Evolutionary conservation across 2,113 vertebrate species (phyloP).

Genomic region (Aptenodytes patagonicus): DNA sequence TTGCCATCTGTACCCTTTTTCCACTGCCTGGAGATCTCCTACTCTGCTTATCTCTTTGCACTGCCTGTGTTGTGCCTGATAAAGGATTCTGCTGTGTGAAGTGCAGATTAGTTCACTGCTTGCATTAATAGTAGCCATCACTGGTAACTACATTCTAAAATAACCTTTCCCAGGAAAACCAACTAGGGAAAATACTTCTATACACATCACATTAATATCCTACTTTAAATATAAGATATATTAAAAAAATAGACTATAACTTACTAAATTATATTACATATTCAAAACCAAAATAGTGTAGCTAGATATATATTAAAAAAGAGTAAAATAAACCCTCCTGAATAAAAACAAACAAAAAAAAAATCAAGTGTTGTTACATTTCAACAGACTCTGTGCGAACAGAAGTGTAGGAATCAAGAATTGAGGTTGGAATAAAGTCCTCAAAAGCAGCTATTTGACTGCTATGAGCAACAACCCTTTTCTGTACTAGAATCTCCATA

Average conservation of each 20-base stretch:
- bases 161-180: background rate
- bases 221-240: background rate
- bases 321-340: background rate
- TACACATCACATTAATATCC: background rate
- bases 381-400: background rate
- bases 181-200: background rate
- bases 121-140: background rate
- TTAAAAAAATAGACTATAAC: background rate
- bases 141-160: background rate
- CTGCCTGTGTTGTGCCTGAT: background rate
- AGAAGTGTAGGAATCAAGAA: background rate
- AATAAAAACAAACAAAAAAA: background rate
- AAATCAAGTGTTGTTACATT: background rate
- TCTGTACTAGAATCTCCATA: background rate
- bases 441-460: background rate
- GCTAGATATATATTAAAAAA: background rate
- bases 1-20: background rate
- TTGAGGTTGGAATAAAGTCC: background rate
- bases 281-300: background rate
- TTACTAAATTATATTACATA: background rate
- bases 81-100: conserved; percentile 23
- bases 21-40: background rate
- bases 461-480: background rate
- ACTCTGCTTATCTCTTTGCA: conserved; percentile 11
- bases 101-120: conserved; percentile 17